These are phyloP conservation scores for Sciurus vulgaris DNA, from an alignment of 2,797 vertebrate species.

Conservation along the genomic window DNA sequence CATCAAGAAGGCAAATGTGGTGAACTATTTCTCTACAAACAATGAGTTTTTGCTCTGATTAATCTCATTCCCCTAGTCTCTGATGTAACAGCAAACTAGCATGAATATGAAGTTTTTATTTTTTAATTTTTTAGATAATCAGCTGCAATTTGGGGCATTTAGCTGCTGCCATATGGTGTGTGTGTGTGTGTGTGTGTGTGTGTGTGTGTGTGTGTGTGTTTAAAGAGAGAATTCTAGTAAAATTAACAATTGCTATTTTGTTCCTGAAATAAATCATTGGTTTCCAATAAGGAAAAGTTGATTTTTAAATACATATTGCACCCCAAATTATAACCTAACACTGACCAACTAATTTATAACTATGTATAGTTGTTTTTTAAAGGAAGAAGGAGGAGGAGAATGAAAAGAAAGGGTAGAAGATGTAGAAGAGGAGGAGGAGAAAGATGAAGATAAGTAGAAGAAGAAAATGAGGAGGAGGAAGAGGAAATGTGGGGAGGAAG, in stretches of 20 bases:
- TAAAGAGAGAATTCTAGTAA: not conserved
- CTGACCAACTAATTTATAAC: not conserved
- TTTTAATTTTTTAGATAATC: not conserved
- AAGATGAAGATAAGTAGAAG: not conserved
- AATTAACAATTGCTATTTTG: slow-evolving; percentile 6
- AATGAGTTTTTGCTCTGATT: not conserved
- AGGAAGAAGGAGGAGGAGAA: not conserved
- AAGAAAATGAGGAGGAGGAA: not conserved
- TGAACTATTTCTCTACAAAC: not conserved
- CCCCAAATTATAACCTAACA: not conserved
- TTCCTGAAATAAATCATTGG: not conserved
- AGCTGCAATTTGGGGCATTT: not conserved
- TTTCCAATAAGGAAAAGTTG: slow-evolving; percentile 30
- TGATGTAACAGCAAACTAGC: not conserved
- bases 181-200: not conserved
- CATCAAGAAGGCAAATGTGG: not conserved
- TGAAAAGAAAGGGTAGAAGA: not conserved
- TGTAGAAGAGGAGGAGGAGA: not conserved
- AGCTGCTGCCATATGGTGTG: not conserved
- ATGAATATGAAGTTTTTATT: not conserved
- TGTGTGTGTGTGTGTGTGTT: not conserved
- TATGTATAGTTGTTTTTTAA: not conserved
- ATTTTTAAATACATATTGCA: not conserved
- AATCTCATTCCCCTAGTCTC: not conserved
- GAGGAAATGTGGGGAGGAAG: not conserved